Evolutionary conservation across 2,888 invertebrate genomes (phyloP).

Genomic region (Drosophila eohydei): DNA sequence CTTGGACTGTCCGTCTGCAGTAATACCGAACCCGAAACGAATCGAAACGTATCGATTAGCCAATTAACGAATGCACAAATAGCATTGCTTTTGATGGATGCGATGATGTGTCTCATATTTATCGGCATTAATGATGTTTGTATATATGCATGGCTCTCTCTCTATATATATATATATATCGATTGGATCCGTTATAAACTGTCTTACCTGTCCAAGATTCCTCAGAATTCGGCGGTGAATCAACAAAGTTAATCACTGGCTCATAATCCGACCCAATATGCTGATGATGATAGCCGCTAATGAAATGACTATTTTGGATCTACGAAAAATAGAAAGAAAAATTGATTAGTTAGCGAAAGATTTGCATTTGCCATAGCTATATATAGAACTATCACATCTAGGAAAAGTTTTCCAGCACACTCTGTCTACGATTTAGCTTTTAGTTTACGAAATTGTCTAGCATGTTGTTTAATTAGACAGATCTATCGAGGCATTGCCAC

Average conservation of each 20-base stretch:
- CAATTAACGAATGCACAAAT: constrained; percentile 23
- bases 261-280: constrained; percentile 84
- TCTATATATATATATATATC: not conserved
- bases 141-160: not conserved
- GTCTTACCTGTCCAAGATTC: constrained; percentile 85
- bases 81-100: constrained; percentile 25
- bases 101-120: constrained; percentile 9
- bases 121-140: constrained; percentile 16
- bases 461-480: constrained; percentile 36
- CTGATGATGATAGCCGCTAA: constrained; percentile 82
- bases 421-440: constrained; percentile 17
- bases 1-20: constrained; percentile 81
- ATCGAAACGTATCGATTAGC: constrained; percentile 47
- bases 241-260: constrained; percentile 85
- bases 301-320: constrained; percentile 79
- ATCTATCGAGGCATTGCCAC: constrained; percentile 18
- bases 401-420: constrained; percentile 21
- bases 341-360: not conserved
- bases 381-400: not conserved
- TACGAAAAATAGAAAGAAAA: constrained; percentile 28
- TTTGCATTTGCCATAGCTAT: not conserved
- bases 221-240: constrained; percentile 85
- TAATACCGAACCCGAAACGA: constrained; percentile 30
- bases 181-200: not conserved
- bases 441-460: constrained; percentile 21